These are phyloP conservation scores for Nasonia longicornis DNA, from an alignment of 1,140 invertebrate genomes.

Conservation along the genomic window DNA sequence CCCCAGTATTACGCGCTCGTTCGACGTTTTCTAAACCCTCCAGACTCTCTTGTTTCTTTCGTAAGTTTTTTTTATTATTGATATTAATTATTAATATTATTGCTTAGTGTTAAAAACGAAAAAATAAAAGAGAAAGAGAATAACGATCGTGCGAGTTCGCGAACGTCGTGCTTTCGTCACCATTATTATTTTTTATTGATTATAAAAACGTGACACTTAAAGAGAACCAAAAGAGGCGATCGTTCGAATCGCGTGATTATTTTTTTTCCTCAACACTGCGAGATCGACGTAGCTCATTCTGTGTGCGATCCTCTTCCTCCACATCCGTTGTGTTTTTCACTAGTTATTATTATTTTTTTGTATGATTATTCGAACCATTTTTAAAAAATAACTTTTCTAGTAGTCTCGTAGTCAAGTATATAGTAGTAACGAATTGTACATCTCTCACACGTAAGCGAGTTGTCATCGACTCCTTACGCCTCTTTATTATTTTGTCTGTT, in stretches of 20 bases:
- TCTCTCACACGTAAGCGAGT: constrained; percentile 27
- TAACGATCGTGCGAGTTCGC: constrained; percentile 31
- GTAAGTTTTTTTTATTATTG: constrained; percentile 41
- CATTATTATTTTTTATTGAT: constrained; percentile 23
- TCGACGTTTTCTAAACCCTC: constrained; percentile 39
- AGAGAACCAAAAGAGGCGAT: neutral
- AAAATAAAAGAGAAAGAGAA: constrained; percentile 8
- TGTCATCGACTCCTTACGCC: constrained; percentile 21
- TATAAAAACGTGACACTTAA: neutral
- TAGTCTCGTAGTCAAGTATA: constrained; percentile 36
- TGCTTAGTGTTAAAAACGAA: constrained; percentile 37
- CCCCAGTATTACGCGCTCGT: constrained; percentile 45
- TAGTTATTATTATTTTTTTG: constrained; percentile 24
- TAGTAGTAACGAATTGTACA: constrained; percentile 40
- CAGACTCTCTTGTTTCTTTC: constrained; percentile 39
- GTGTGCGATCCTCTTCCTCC: constrained; percentile 16
- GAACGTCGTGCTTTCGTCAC: constrained; percentile 11
- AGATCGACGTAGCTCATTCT: constrained; percentile 31
- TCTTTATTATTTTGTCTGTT: constrained; percentile 42
- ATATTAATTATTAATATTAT: constrained; percentile 33
- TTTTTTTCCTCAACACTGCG: constrained; percentile 4
- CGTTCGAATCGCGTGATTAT: constrained; percentile 10
- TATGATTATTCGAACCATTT: constrained; percentile 40
- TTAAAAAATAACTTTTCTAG: constrained; percentile 26
- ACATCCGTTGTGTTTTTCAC: constrained; percentile 40